These are phyloP conservation scores for Muscina levida DNA, from an alignment of 2,888 invertebrate species.

Conservation along the genomic window DNA sequence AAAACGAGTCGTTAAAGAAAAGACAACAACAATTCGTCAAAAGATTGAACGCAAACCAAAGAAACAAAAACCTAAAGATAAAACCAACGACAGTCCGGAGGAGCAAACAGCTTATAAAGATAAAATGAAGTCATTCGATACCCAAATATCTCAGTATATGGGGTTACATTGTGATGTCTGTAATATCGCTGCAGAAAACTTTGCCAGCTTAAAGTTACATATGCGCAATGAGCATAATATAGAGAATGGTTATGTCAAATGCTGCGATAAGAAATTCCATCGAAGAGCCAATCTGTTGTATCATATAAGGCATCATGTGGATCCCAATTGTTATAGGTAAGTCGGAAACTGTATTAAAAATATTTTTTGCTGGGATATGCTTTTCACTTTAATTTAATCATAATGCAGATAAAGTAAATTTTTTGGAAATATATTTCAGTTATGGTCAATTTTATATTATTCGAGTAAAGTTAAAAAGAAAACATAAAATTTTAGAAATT, in stretches of 20 bases:
- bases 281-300: constrained; percentile 76
- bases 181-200: constrained; percentile 72
- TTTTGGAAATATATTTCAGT: too few relatives aligned
- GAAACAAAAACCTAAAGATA: not conserved
- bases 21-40: not conserved
- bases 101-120: constrained; percentile 68
- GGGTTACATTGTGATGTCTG: constrained; percentile 78
- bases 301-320: constrained; percentile 76
- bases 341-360: not conserved
- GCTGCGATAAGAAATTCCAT: constrained; percentile 77
- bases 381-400: too few relatives aligned
- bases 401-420: too few relatives aligned
- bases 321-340: constrained; percentile 77
- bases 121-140: constrained; percentile 70
- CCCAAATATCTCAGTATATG: constrained; percentile 75
- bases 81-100: not conserved
- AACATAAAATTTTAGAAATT: too few relatives aligned
- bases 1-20: not conserved
- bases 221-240: constrained; percentile 73
- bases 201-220: constrained; percentile 74
- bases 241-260: constrained; percentile 74
- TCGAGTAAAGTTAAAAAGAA: too few relatives aligned
- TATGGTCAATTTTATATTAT: too few relatives aligned
- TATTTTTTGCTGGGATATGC: too few relatives aligned
- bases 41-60: not conserved